Evolutionary conservation across 23 tunicate species (phyloP).

Genomic region (Trididemnum clinides): DNA sequence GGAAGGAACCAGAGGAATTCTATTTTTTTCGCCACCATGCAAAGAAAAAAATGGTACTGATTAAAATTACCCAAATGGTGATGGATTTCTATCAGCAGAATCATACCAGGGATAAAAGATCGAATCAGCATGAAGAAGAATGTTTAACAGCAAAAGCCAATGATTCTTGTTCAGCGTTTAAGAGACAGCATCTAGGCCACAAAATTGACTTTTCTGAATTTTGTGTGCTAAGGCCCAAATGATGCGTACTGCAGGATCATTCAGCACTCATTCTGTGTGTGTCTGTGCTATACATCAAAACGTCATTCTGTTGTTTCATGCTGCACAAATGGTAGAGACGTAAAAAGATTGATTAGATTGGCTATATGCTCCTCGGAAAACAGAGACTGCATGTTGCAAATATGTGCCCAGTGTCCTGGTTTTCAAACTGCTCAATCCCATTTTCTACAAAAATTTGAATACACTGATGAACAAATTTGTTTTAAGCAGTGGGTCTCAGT

Average conservation of each 20-base stretch:
- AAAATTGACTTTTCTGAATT: background rate
- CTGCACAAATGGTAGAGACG: background rate
- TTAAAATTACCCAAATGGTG: background rate
- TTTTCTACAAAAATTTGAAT: background rate
- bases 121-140: conserved; percentile 13
- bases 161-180: conserved; percentile 13
- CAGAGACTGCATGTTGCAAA: background rate
- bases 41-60: background rate
- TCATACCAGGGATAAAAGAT: conserved; percentile 18
- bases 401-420: conserved; percentile 1
- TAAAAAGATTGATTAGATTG: background rate
- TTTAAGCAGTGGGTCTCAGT: conserved; percentile 29
- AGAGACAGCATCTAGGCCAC: background rate
- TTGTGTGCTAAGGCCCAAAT: background rate
- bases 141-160: conserved; percentile 27
- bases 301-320: conserved; percentile 10
- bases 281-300: conserved; percentile 37
- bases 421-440: background rate
- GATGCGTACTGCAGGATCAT: conserved; percentile 14
- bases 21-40: background rate
- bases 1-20: background rate
- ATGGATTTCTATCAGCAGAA: conserved; percentile 14
- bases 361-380: background rate
- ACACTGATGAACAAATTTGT: background rate
- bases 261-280: conserved; percentile 11